Conservation (phyloP, 2,888 invertebrate species). For the Gnatocerus cornutus region DNA sequence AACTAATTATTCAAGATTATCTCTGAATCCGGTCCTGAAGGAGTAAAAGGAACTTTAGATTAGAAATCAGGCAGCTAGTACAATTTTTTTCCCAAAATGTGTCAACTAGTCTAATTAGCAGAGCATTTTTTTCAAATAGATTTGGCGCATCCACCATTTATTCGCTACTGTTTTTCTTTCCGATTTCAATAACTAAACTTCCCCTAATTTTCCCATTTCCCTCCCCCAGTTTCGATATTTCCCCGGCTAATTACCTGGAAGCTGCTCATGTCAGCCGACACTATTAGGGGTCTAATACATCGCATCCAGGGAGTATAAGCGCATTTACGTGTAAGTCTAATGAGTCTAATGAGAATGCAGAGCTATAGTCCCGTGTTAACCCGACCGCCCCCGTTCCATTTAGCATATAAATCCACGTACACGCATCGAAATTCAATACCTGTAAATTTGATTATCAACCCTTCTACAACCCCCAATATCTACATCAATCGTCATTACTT, state of each 20-base stretch:
- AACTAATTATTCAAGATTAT: too few species aligned
- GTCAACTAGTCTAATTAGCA: too few species aligned
- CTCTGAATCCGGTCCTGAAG: too few species aligned
- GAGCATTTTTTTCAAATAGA: too few species aligned
- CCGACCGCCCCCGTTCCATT: conserved; percentile 33
- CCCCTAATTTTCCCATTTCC: not conserved
- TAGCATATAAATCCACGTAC: conserved; percentile 15
- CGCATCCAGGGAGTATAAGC: conserved; percentile 59
- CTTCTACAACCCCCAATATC: not conserved
- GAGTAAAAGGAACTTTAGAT: too few species aligned
- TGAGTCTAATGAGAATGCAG: conserved; percentile 67
- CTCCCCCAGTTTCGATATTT: not conserved
- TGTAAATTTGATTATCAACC: conserved; percentile 15
- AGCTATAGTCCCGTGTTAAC: conserved; percentile 49
- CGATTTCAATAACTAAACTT: too few species aligned
- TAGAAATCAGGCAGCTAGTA: too few species aligned
- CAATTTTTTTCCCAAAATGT: too few species aligned
- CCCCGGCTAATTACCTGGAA: conserved; percentile 29
- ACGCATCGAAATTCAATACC: conserved; percentile 20
- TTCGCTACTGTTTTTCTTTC: too few species aligned
- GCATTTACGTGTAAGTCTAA: conserved; percentile 68
- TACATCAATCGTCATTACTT: conserved; percentile 55
- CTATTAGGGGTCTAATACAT: conserved; percentile 55
- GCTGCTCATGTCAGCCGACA: conserved; percentile 48
- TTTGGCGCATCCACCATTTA: too few species aligned